Percentiles rank a stretch among this genome's conserved stretches.
phyloP scores from a whole-genome alignment of 2,888 invertebrate genomes.

The Mechanitis messenoides region DNA sequence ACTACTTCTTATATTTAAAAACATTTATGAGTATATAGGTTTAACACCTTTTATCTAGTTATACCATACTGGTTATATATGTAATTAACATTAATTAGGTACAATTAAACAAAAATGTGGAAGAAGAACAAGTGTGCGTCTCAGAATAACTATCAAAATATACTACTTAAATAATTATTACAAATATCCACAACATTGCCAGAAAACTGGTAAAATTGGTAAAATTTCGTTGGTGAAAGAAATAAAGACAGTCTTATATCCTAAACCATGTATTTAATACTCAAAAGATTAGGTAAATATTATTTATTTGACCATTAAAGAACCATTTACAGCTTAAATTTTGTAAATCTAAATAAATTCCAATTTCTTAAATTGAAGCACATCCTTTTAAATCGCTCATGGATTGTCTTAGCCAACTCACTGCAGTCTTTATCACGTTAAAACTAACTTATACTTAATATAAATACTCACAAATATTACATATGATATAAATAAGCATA shows the following conservation, averaged over 20 bases:
- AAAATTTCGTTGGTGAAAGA: not conserved
- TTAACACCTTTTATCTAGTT: too few relatives aligned
- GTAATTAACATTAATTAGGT: too few relatives aligned
- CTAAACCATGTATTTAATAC: not conserved
- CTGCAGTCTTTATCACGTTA: not conserved
- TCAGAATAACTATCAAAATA: too few relatives aligned
- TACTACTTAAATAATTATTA: too few relatives aligned
- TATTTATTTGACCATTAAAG: not conserved
- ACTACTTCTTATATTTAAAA: too few relatives aligned
- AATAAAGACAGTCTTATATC: not conserved
- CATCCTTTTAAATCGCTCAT: conserved; percentile 1
- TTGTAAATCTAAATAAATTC: conserved; percentile 4
- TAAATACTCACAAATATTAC: not conserved
- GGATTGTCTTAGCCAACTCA: conserved; percentile 1
- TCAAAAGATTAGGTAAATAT: not conserved
- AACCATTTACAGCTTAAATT: conserved; percentile 1
- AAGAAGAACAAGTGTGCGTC: too few relatives aligned
- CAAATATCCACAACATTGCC: too few relatives aligned
- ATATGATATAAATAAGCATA: conserved; percentile 1
- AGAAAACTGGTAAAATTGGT: too few relatives aligned
- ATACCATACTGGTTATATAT: too few relatives aligned
- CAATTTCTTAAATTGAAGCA: not conserved
- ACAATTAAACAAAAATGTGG: too few relatives aligned
- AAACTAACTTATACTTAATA: not conserved
- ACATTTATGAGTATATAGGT: too few relatives aligned